Conservation (phyloP, 2,888 invertebrate genomes). For the Drosophila cognata region DNA sequence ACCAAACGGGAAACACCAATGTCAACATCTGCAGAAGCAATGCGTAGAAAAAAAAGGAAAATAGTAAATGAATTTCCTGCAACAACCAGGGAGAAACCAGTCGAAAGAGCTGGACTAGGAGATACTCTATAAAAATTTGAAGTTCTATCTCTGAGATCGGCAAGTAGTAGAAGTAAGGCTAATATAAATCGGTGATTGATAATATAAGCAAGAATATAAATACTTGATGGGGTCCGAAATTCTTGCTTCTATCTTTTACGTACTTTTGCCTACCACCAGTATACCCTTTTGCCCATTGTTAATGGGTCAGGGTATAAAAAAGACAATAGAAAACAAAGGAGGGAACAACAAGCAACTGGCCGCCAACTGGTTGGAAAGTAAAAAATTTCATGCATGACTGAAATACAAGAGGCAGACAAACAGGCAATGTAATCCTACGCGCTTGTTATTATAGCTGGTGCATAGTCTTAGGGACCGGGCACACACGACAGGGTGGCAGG, state of each 20-base stretch:
- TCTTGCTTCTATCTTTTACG: no score
- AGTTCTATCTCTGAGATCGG: neutral
- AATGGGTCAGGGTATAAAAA: neutral
- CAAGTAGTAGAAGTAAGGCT: neutral
- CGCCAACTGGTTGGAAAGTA: slow-evolving; percentile 69
- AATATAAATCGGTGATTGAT: neutral
- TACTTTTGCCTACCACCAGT: neutral
- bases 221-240: neutral
- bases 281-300: neutral
- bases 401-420: slow-evolving; percentile 64
- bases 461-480: slow-evolving; percentile 66
- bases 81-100: neutral
- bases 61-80: slow-evolving; percentile 8
- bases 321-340: slow-evolving; percentile 35
- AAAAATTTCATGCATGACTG: slow-evolving; percentile 75
- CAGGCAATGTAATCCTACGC: slow-evolving; percentile 6
- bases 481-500: neutral
- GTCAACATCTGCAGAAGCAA: slow-evolving; percentile 63
- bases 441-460: slow-evolving; percentile 52
- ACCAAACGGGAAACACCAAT: slow-evolving; percentile 21
- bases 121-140: neutral
- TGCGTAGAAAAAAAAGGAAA: slow-evolving; percentile 53
- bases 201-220: neutral
- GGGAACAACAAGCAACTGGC: slow-evolving; percentile 42
- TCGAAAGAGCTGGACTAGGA: neutral